Base-by-base conservation (phyloP, 2,888 invertebrate genomes). In the Agrotis exclamationis region DNA sequence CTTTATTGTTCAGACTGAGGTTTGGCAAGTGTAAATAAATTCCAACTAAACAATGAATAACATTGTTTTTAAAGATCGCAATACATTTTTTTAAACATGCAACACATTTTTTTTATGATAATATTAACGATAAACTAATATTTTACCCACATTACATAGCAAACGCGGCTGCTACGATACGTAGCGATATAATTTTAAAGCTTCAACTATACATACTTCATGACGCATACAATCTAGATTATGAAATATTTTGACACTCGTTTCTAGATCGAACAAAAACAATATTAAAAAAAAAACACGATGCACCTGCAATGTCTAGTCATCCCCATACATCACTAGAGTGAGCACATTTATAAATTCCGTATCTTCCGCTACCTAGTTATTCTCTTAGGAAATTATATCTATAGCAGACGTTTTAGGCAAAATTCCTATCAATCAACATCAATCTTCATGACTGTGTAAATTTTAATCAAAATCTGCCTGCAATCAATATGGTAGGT, bases 1-100 rank as follows among this genome's bases (percentile, higher is more conserved):
- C 50, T 79, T 62, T 66, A 67, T 65, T 63, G 63, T 65, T 82
- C 20, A n/a, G 51, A 24, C 59, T 51, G n/a, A n/a, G 48, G 60
- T 74, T 83, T 80, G 79, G 69, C 83, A 67, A 74, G 22, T n/a
- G 56, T 24, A 18, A 53, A 14, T 54, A 51, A 54, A 79, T 80
- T 54, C 57, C 63, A n/a, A 62, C 57, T 62, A 56, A 45, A 72
- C 22, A 59, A 39, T 79, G 33, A 72, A 48, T n/a, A 28, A 6
- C 20, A 39, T 39, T 33, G 33, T 39, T 39, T 39, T 39, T 39
- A 39, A 39, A 33, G 33, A 33, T 33, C 39, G 11, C 39, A 39
- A 39, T 39, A 39, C 11, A 39, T 1, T 5, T 28, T 5, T 5
- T 39, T 39, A 39, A 9, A 39, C 11, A 39, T 11, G 9, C 11